Conservation (phyloP, 1,140 invertebrate species). For the Scaptomyza graminum region DNA sequence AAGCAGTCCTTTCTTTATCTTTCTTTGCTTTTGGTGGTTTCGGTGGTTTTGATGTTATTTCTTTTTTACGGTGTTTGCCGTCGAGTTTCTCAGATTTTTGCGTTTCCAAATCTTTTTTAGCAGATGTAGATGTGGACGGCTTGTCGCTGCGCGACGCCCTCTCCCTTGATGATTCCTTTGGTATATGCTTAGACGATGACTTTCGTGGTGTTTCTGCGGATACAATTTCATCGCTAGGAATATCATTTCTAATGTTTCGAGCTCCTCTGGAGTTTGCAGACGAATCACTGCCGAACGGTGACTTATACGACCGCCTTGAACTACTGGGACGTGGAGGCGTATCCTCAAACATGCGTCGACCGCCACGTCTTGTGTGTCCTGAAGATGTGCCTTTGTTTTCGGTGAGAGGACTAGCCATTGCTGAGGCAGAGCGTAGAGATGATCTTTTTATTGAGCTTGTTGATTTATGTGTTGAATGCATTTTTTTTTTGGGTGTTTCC, state of each 20-base stretch:
- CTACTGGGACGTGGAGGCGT: conserved; percentile 23
- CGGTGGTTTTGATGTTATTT: too few relatives aligned
- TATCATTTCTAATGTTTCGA: neutral
- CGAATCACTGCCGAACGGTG: conserved; percentile 28
- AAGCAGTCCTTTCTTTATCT: too few relatives aligned
- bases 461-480: neutral
- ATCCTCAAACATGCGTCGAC: neutral
- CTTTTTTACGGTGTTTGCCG: too few relatives aligned
- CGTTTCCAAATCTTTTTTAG: too few relatives aligned
- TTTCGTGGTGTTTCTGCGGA: neutral
- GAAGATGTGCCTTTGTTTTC: neutral
- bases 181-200: neutral
- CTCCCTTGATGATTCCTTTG: neutral
- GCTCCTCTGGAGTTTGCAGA: conserved; percentile 2
- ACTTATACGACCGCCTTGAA: conserved; percentile 33
- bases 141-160: neutral
- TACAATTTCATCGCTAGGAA: neutral
- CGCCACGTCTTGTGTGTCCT: conserved; percentile 30
- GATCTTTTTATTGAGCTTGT: neutral
- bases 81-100: too few relatives aligned
- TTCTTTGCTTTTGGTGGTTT: too few relatives aligned
- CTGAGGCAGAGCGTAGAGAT: conserved; percentile 10
- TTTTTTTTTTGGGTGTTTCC: conserved; percentile 6
- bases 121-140: neutral
- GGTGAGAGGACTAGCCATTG: neutral